Conservation (phyloP, 2,888 invertebrate genomes). For the Drosophila suboccidentalis region DNA sequence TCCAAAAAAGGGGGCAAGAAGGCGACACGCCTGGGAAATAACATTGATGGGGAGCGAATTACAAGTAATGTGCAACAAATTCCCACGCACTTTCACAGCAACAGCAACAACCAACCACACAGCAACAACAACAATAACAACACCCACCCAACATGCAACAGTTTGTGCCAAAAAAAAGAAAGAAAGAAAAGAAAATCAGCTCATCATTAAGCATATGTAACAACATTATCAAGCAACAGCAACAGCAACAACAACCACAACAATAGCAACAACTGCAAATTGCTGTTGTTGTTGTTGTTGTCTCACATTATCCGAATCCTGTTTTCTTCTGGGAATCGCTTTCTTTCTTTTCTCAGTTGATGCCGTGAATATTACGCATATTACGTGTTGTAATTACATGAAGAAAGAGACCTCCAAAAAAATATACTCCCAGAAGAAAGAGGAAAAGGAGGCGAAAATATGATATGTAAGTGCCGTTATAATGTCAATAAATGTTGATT, state of each 20-base stretch:
- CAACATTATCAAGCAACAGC: conserved; percentile 39
- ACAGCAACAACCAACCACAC: conserved; percentile 11
- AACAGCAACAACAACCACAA: conserved; percentile 3
- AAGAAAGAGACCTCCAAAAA: conserved; percentile 13
- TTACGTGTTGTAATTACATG: conserved; percentile 77
- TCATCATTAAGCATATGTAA: conserved; percentile 49
- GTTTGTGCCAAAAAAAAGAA: conserved; percentile 1
- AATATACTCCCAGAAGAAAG: background rate
- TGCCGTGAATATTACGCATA: conserved; percentile 80
- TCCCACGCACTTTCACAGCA: conserved; percentile 65
- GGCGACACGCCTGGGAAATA: conserved; percentile 68
- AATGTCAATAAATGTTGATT: conserved; percentile 75
- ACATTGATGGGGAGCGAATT: conserved; percentile 60
- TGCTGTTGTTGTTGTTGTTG: conserved; percentile 25
- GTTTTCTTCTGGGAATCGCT: conserved; percentile 36
- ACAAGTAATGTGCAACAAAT: conserved; percentile 38
- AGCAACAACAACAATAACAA: conserved; percentile 15
- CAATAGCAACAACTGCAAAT: conserved; percentile 1
- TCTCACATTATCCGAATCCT: conserved; percentile 26
- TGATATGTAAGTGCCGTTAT: conserved; percentile 61
- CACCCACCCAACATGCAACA: conserved; percentile 35
- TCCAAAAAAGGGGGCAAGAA: conserved; percentile 13
- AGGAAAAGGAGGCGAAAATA: background rate
- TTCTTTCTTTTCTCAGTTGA: conserved; percentile 45
- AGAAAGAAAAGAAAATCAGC: conserved; percentile 37